These are phyloP conservation scores for Neolamprologus sp. DNA, from an alignment of 2,113 vertebrate species.

Conservation along the genomic window DNA sequence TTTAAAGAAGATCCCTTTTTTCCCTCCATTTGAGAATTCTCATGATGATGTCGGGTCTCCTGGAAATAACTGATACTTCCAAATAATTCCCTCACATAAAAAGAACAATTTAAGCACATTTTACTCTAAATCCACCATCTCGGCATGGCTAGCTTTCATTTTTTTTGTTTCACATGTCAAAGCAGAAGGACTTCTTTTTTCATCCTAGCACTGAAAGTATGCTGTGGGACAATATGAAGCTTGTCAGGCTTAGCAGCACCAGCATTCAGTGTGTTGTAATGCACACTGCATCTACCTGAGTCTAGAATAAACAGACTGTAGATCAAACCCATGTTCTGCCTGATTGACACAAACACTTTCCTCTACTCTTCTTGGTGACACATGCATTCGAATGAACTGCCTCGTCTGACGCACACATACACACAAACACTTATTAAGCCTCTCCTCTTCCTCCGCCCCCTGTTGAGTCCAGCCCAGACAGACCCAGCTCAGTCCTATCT, in stretches of 20 bases:
- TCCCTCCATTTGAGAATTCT: neutral
- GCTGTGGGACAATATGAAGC: neutral
- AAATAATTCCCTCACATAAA: neutral
- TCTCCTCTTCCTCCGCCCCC: constrained; percentile 18
- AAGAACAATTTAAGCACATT: neutral
- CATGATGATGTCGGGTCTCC: neutral
- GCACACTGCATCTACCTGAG: neutral
- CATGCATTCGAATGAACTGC: neutral
- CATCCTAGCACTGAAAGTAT: neutral
- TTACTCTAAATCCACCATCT: neutral
- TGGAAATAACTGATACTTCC: neutral
- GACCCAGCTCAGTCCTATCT: constrained; percentile 36
- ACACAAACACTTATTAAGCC: constrained; percentile 29
- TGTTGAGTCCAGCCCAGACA: constrained; percentile 29
- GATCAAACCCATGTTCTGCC: neutral
- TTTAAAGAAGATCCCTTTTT: neutral
- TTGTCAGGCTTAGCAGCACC: neutral
- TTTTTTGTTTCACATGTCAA: neutral
- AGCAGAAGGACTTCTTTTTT: neutral
- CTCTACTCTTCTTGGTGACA: neutral
- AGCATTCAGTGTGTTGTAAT: neutral
- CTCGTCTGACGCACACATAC: neutral
- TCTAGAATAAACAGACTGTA: neutral
- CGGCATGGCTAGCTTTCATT: neutral
- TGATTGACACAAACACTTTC: neutral